Percentiles rank a stretch among this genome's conserved stretches.
Evolutionary conservation across 2,888 invertebrate species (phyloP).

Genomic region (Ectemnius continuus): DNA sequence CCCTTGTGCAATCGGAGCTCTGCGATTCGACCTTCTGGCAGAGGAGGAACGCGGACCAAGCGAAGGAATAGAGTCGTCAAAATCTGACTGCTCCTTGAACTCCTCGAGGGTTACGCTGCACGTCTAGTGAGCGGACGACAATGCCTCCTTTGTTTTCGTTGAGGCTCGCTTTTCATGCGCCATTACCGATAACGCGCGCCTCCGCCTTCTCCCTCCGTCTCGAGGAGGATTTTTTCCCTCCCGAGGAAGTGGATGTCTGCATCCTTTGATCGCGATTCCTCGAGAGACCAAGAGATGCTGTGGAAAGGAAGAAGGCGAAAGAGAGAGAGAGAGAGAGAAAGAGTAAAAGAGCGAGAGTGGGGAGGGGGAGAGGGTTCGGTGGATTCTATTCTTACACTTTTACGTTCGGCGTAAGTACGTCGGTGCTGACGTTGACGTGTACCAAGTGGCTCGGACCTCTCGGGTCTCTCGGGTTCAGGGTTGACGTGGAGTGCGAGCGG

Average conservation of each 20-base stretch:
- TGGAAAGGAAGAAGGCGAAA: background rate
- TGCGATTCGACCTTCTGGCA: background rate
- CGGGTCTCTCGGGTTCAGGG: slow-evolving; percentile 26
- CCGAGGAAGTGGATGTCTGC: slow-evolving; percentile 36
- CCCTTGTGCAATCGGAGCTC: background rate
- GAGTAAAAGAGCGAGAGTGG: too few species aligned
- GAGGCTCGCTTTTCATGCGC: slow-evolving; percentile 38
- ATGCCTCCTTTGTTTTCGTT: slow-evolving; percentile 56
- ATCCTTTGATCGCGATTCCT: slow-evolving; percentile 2
- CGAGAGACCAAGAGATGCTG: background rate
- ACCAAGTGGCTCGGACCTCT: slow-evolving; percentile 55
- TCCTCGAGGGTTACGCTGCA: slow-evolving; percentile 20
- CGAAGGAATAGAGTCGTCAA: slow-evolving; percentile 52
- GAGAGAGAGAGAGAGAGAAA: slow-evolving; percentile 16
- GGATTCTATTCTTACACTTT: slow-evolving; percentile 60
- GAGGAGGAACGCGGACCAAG: slow-evolving; percentile 13
- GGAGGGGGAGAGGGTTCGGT: slow-evolving; percentile 43
- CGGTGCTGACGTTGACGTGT: slow-evolving; percentile 58
- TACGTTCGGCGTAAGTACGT: slow-evolving; percentile 31
- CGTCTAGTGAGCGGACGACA: slow-evolving; percentile 35
- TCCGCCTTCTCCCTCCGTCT: slow-evolving; percentile 18
- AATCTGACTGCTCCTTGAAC: slow-evolving; percentile 43
- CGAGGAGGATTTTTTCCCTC: slow-evolving; percentile 32
- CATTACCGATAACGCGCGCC: slow-evolving; percentile 49
- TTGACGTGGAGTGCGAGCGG: slow-evolving; percentile 46